Conservation (phyloP, 2,888 invertebrate species). For the Drosophila anceps region DNA sequence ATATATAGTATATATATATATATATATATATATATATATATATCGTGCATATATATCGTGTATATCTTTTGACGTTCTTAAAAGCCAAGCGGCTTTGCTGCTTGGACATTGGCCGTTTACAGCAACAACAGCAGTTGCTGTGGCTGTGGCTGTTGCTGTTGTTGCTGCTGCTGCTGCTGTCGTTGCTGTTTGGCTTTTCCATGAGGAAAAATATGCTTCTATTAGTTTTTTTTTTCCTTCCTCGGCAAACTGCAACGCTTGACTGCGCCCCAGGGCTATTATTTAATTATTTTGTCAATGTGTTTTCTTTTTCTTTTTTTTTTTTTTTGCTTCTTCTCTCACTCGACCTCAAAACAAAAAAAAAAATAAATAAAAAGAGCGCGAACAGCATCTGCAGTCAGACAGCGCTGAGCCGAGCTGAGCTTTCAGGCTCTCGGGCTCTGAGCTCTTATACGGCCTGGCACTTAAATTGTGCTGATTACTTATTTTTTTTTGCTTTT, state of each 20-base stretch:
- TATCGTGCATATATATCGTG: background rate
- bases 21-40: background rate
- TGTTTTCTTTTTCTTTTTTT: constrained; percentile 24
- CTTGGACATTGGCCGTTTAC: constrained; percentile 40
- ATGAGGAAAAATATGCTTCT: constrained; percentile 56
- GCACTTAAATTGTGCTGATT: constrained; percentile 26
- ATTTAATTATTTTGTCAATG: constrained; percentile 81
- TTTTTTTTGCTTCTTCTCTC: constrained; percentile 12
- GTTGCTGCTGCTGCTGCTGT: constrained; percentile 10
- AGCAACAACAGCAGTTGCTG: constrained; percentile 6
- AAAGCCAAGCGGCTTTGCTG: constrained; percentile 63
- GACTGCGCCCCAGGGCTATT: constrained; percentile 68
- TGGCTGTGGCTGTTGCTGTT: constrained; percentile 12
- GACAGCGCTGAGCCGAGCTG: constrained; percentile 14
- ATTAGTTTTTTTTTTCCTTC: constrained; percentile 52
- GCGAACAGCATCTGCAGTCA: constrained; percentile 19
- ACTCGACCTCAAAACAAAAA: constrained; percentile 45
- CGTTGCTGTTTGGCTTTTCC: constrained; percentile 30
- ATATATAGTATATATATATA: background rate
- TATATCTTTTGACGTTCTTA: constrained; percentile 34
- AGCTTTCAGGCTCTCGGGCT: constrained; percentile 20
- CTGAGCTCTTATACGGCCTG: constrained; percentile 34
- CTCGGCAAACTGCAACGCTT: constrained; percentile 55
- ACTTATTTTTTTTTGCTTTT: constrained; percentile 11
- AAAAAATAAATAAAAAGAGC: background rate